Base-by-base conservation (phyloP, 2,113 vertebrate genomes). In the Nicator chloris region DNA sequence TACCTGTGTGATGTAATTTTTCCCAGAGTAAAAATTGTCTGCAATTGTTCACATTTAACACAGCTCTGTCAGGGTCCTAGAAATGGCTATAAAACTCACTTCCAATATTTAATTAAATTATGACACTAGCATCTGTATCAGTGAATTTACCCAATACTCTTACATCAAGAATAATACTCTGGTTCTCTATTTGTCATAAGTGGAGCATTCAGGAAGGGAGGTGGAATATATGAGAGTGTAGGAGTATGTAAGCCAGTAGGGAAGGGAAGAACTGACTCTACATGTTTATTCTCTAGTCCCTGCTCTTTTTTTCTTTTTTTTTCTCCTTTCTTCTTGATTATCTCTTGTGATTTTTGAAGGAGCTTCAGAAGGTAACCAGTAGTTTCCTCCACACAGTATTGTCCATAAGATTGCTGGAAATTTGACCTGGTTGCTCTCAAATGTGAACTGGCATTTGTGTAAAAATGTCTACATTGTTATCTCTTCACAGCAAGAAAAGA, bases 401-500 rank as follows among this genome's bases (percentile, higher is more conserved):
- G 8, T 71, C 18, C 11, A 2, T 50, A 71, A 68, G 22, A 19
- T 33, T 61, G 9, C 28, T 88, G 63, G 24, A 68, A 79, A 54
- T 66, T 27, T 65, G 51, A 31, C 8, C 5, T 0, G 3, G 13
- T 69, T 53, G 27, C 20, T 88, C 27, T 94, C 28, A 65, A 45
- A n/a, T 39, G 13, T 79, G 39, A 78, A 27, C 20, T 60, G 66
- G 45, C 30, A 24, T 54, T 82, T 23, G 7, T 40, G 51, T 83
- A 47, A 57, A 88, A 81, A 53, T 42, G 11, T 75, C 31, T 65
- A 3, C 0, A 0, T 31, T 0, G 0, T 64, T 69, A 9, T 14
- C 13, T 19, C 9, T 76, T 47, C 39, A 26, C 23, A 53, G 18
- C 0, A 1, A 69, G 40, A 19, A 64, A 66, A 73, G 1, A 51